These are phyloP conservation scores for Pseudolycoriella hygida DNA, from an alignment of 2,888 invertebrate species.

Conservation along the genomic window DNA sequence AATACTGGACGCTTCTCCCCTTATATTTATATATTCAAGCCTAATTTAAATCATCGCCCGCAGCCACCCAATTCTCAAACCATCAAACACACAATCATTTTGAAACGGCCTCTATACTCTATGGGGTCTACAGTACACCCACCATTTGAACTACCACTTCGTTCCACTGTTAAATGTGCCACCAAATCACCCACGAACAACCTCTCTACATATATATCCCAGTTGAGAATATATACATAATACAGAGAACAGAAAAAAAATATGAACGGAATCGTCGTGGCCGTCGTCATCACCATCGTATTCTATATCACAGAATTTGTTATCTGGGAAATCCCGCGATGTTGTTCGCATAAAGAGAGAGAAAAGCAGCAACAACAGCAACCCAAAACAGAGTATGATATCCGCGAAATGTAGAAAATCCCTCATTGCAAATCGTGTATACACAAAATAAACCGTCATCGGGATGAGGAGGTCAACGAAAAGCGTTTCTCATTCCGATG, in stretches of 20 bases:
- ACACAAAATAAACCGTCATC: too few species aligned
- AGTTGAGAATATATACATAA: too few species aligned
- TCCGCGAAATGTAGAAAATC: too few species aligned
- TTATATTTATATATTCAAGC: conserved; percentile 5
- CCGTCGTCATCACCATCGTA: conserved; percentile 5
- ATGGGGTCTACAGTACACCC: neutral
- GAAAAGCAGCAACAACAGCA: conserved; percentile 10
- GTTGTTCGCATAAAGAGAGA: conserved; percentile 11
- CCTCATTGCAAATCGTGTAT: too few species aligned
- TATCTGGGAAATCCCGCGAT: too few species aligned
- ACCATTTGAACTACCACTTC: neutral
- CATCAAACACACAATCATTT: neutral
- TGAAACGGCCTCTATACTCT: neutral
- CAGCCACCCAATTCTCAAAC: neutral
- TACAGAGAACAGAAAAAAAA: neutral
- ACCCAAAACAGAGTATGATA: neutral
- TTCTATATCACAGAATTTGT: neutral
- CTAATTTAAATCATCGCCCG: conserved; percentile 7
- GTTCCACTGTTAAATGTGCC: neutral
- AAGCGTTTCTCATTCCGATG: too few species aligned
- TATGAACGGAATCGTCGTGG: neutral
- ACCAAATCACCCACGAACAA: neutral
- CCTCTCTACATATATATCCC: neutral
- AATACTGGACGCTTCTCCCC: conserved; percentile 3
- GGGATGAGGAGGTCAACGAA: too few species aligned